Conservation (phyloP, 1,140 invertebrate genomes). For the Zelostemma sp. region DNA sequence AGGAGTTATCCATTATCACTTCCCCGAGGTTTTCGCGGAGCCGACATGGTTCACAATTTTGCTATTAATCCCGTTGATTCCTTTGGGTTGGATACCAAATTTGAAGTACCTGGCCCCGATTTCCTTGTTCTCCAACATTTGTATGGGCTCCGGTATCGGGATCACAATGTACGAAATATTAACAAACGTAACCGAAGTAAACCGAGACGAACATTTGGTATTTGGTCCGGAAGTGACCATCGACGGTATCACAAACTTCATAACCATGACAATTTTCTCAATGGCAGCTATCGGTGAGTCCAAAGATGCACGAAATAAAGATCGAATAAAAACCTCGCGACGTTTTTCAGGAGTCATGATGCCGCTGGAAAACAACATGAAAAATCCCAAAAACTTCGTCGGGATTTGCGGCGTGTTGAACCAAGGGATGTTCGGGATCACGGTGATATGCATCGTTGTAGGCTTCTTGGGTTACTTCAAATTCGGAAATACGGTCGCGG, state of each 20-base stretch:
- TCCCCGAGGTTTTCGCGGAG: constrained; percentile 49
- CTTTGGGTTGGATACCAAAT: constrained; percentile 83
- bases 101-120: constrained; percentile 85
- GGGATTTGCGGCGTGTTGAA: constrained; percentile 89
- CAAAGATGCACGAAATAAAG: too few species aligned
- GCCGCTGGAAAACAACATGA: constrained; percentile 93
- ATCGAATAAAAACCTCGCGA: too few species aligned
- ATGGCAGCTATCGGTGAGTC: constrained; percentile 85
- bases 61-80: constrained; percentile 77
- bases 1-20: constrained; percentile 74
- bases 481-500: constrained; percentile 77
- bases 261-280: constrained; percentile 84
- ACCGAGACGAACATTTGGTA: constrained; percentile 59
- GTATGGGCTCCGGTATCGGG: constrained; percentile 81
- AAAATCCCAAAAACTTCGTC: constrained; percentile 83
- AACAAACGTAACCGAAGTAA: constrained; percentile 71
- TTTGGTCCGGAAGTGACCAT: constrained; percentile 60
- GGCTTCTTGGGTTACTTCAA: constrained; percentile 91
- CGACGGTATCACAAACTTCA: constrained; percentile 78
- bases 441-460: constrained; percentile 85
- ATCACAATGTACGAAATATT: constrained; percentile 85
- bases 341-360: constrained; percentile 75
- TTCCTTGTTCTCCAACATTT: constrained; percentile 85
- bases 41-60: constrained; percentile 73
- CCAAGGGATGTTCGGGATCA: constrained; percentile 88